Evolutionary conservation across 2,797 vertebrate species (phyloP), one percentile per base, ranked within the genome.

Genomic region (Microtus obscurus): DNA sequence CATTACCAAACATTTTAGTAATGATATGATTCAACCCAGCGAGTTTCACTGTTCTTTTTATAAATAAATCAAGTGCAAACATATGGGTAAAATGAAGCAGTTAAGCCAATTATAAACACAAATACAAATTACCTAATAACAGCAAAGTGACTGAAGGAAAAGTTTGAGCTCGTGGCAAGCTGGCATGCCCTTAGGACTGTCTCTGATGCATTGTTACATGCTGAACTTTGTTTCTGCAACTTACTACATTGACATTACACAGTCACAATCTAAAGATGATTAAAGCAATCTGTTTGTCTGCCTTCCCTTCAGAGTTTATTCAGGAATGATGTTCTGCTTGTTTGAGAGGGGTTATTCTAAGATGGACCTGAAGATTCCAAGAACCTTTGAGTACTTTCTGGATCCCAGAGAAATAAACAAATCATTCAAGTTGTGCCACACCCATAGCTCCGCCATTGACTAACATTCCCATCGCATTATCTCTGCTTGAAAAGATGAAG

Each of bases 401-500:
- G 91, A 81, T 95, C 76, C n/a, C 34, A 67, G 34, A 93, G 87
- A 94, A 85, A 74, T 3, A 25, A 34, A 23, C 56, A 40, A 25
- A 65, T 37, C 16, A 79, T 81, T 82, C 3, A 51, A 91, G 78
- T 87, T 40, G 48, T 37, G 5, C 4, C 93, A 92, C 59, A 17
- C 5, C 45, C 94, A 37, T 76, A 74, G n/a, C 25, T 93, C 27
- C 67, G 31, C 74, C 53, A 94, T 76, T 96, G n/a, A 82, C 40
- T 85, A 21, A 37, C 19, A 83, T 34, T 59, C 87, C 17, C 61
- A 7, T 69, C 27, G 80, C 71, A 83, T 78, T 34, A 95, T 94
- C 96, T 95, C 37, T 63, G 91, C 82, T 82, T 96, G 61, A 96
- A 95, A 92, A 91, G 95, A 81, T 76, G 73, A 96, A 85, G 25